These are phyloP conservation scores for Neelides sp. DNA, from an alignment of 1,140 invertebrate species.

Conservation along the genomic window DNA sequence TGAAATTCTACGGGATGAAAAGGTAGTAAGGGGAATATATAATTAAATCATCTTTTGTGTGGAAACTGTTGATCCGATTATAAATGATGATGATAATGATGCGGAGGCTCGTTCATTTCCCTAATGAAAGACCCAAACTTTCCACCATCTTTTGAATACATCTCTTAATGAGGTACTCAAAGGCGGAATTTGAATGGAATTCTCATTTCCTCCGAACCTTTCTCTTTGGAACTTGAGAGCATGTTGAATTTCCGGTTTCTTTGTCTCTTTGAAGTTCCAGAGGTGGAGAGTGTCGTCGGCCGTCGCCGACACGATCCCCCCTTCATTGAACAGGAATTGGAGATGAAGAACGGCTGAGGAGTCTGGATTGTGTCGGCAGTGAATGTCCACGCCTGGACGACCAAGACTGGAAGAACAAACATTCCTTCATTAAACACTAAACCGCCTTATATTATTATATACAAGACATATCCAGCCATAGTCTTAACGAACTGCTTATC, in stretches of 20 bases:
- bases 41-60: neutral
- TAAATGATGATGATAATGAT: neutral
- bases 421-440: too few relatives aligned
- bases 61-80: neutral
- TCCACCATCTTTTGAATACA: too few relatives aligned
- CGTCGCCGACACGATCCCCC: constrained; percentile 82
- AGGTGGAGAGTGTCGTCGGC: constrained; percentile 89
- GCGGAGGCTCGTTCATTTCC: too few relatives aligned
- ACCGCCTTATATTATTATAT: too few relatives aligned
- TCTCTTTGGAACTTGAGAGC: constrained; percentile 93
- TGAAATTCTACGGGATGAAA: neutral
- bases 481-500: too few relatives aligned
- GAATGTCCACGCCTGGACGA: constrained; percentile 84
- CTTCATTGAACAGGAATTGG: constrained; percentile 91
- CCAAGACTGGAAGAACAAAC: constrained; percentile 56
- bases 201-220: constrained; percentile 51
- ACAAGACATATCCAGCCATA: too few relatives aligned
- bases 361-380: constrained; percentile 70
- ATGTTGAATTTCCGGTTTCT: constrained; percentile 85
- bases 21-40: neutral
- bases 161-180: too few relatives aligned
- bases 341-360: constrained; percentile 67
- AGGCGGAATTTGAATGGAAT: too few relatives aligned
- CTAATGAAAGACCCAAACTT: too few relatives aligned
- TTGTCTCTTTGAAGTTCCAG: constrained; percentile 78